These are phyloP conservation scores for Chesias legatella DNA, from an alignment of 2,888 invertebrate species.

Conservation along the genomic window DNA sequence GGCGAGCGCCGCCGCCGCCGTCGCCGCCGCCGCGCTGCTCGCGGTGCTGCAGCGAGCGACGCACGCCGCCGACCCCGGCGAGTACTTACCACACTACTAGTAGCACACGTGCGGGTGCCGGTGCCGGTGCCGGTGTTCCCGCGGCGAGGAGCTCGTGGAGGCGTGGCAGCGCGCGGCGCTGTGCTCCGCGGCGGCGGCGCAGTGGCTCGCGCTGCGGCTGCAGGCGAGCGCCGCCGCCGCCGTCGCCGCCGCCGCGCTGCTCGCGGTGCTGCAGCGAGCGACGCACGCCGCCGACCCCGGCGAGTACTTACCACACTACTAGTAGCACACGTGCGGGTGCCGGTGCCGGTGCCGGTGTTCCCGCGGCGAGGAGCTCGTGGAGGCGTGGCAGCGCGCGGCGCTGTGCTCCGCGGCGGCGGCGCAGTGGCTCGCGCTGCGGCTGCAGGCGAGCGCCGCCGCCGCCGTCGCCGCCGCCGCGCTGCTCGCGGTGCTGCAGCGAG, in stretches of 20 bases:
- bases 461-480: constrained; percentile 75
- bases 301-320: constrained; percentile 36
- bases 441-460: constrained; percentile 89
- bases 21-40: constrained; percentile 63
- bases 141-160: constrained; percentile 87
- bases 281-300: constrained; percentile 87
- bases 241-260: constrained; percentile 63
- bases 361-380: constrained; percentile 86
- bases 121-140: too few relatives aligned
- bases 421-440: constrained; percentile 92
- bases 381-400: constrained; percentile 89
- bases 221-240: constrained; percentile 89
- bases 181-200: constrained; percentile 88
- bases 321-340: too few relatives aligned
- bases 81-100: constrained; percentile 3
- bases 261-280: constrained; percentile 82
- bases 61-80: constrained; percentile 86
- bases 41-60: constrained; percentile 84
- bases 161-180: constrained; percentile 90
- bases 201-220: constrained; percentile 93
- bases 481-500: constrained; percentile 81
- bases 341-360: too few relatives aligned
- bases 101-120: too few relatives aligned
- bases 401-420: constrained; percentile 89
- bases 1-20: constrained; percentile 86